Conservation (phyloP, 2,888 invertebrate genomes). For the Dasypolia templi region DNA sequence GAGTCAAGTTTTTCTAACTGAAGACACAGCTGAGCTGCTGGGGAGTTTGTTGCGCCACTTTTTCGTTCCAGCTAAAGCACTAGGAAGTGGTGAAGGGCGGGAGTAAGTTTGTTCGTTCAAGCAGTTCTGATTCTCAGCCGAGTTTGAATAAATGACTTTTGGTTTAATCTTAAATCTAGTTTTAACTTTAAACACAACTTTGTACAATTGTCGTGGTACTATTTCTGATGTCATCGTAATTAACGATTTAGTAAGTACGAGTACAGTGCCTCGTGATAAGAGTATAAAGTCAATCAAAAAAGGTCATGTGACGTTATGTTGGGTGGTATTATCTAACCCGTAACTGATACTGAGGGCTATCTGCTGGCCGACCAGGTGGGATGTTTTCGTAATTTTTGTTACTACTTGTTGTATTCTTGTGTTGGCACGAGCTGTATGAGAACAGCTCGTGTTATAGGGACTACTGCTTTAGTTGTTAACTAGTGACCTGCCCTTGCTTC, state of each 20-base stretch:
- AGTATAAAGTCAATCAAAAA: constrained; percentile 18
- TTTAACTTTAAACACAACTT: not conserved
- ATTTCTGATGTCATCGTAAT: constrained; percentile 37
- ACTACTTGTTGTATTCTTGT: not conserved
- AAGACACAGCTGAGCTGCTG: not conserved
- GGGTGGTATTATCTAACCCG: constrained; percentile 8
- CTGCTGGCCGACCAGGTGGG: constrained; percentile 4
- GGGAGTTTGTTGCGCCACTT: not conserved
- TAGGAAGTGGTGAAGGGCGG: not conserved
- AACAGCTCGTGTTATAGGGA: not conserved
- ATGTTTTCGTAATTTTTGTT: not conserved
- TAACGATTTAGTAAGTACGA: not conserved
- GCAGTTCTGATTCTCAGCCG: not conserved
- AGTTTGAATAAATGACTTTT: not conserved
- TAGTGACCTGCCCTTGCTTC: too few species aligned
- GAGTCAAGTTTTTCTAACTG: not conserved
- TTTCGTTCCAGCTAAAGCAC: not conserved
- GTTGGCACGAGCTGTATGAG: not conserved
- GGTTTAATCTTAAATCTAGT: not conserved
- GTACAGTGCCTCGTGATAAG: constrained; percentile 5
- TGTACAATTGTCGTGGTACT: not conserved
- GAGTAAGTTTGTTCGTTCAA: not conserved
- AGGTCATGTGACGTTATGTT: constrained; percentile 27
- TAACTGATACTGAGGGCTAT: constrained; percentile 31
- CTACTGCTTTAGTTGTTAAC: too few species aligned